Percentiles rank a stretch among this genome's conserved stretches.
phyloP scores from a whole-genome alignment of 2,797 vertebrate genomes.

The Falco concolor region DNA sequence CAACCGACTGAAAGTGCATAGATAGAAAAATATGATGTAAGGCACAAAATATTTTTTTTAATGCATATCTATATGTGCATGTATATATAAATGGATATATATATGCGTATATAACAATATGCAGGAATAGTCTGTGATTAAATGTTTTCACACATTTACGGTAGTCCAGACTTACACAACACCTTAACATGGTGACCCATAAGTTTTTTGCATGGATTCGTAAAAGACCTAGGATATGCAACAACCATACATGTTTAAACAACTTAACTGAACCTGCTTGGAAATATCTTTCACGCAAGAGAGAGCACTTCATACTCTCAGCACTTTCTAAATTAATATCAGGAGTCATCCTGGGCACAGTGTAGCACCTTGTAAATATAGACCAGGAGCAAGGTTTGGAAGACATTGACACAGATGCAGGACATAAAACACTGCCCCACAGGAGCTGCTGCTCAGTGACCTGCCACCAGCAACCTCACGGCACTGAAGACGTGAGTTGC shows the following conservation, averaged over 20 bases:
- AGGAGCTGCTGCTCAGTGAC: rapidly evolving
- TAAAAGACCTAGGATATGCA: neutral
- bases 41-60: neutral
- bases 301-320: neutral
- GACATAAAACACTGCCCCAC: neutral
- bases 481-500: rapidly evolving
- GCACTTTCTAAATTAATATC: neutral
- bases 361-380: neutral
- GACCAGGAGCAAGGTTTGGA: neutral
- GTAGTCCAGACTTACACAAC: neutral
- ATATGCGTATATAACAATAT: neutral
- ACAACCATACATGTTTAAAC: neutral
- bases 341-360: neutral
- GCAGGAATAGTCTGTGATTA: neutral
- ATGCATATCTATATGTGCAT: neutral
- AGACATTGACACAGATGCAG: neutral
- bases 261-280: neutral
- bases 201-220: neutral
- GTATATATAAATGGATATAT: neutral
- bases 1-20: neutral
- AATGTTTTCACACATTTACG: neutral
- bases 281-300: neutral
- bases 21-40: neutral
- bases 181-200: neutral
- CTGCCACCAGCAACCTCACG: neutral